Evolutionary conservation across 2,797 vertebrate species (phyloP), one percentile per base, ranked within the genome.

Genomic region (Uromys caudimaculatus): DNA sequence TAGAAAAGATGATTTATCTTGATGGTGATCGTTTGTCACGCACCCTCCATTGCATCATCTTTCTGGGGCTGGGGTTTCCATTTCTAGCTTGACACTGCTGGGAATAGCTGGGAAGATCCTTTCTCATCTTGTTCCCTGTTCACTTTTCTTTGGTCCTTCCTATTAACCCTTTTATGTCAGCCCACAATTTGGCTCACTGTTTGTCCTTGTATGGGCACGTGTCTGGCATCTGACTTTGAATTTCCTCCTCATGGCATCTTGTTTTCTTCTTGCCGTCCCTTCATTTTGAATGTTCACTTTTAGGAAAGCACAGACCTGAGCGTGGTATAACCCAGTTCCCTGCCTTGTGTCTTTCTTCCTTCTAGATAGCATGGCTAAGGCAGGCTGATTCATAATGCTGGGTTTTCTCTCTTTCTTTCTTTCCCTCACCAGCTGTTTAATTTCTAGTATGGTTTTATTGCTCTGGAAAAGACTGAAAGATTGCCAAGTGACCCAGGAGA

Each of bases 1-100:
- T 97, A 97, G 94, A 91, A 97, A 97, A 87, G 73, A 90, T 97
- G 93, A 97, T 97, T 97, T 97, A 91, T 97, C 91, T 71, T 87
- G 54, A 84, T 47, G 78, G 69, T 35, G 38, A 52, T 35, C 93
- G 90, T 97, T 95, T 91, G 96, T 96, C 96, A 91, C 91, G 96
- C 64, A 56, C 62, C 82, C 87, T 92, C 79, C n/a, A 82, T 92
- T 73, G 17, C n/a, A 23, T 56, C 24, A 23, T 41, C 78, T 95
- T 7, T 11, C 86, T 14, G 50, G 60, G 50, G 7, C 91, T 17
- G 50, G 60, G 50, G 54, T 93, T 93, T 97, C 91, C 71, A 82
- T 89, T 89, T 75, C 71, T 56, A 8, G 32, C 11, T 47, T 44
- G 86, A 95, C 73, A 44, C 86, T n/a, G 0, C 83, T 67, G 96